phyloP scores from a whole-genome alignment of 1,140 invertebrate genomes.

The Drosophila neocordata region DNA sequence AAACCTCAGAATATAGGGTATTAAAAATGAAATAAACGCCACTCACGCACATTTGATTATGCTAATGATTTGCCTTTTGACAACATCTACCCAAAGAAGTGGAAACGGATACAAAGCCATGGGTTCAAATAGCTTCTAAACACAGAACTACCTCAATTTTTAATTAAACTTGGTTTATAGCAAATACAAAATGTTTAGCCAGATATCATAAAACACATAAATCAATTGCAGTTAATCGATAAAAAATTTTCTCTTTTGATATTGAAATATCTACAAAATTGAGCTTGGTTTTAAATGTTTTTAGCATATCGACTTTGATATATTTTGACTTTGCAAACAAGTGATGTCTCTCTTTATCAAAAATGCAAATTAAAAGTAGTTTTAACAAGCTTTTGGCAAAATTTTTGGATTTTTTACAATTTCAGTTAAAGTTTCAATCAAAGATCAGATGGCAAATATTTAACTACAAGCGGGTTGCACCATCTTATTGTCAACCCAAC shows the following conservation, averaged over 20 bases:
- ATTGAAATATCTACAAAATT: slow-evolving; percentile 17
- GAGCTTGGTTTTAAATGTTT: slow-evolving; percentile 13
- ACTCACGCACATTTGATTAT: slow-evolving; percentile 76
- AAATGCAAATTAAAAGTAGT: slow-evolving; percentile 33
- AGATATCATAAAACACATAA: not conserved
- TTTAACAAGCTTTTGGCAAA: not conserved
- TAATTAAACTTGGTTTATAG: slow-evolving; percentile 22
- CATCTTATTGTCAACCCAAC: too few species aligned
- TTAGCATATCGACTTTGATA: slow-evolving; percentile 5
- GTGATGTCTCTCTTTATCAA: slow-evolving; percentile 19
- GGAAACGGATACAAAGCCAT: slow-evolving; percentile 33
- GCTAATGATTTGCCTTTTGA: slow-evolving; percentile 63
- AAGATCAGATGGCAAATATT: too few species aligned
- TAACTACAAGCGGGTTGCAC: too few species aligned
- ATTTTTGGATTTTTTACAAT: not conserved
- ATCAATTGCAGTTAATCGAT: not conserved
- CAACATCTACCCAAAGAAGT: slow-evolving; percentile 48
- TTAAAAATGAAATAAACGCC: slow-evolving; percentile 36
- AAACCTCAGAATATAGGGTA: not conserved
- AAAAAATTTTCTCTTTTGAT: not conserved
- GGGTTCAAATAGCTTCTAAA: slow-evolving; percentile 23
- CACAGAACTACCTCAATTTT: slow-evolving; percentile 34
- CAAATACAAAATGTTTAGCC: not conserved
- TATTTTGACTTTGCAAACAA: slow-evolving; percentile 13
- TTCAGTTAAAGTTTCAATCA: too few species aligned